Evolutionary conservation across 2,797 vertebrate genomes (phyloP).

Genomic region (Bradypodion pumilum): DNA sequence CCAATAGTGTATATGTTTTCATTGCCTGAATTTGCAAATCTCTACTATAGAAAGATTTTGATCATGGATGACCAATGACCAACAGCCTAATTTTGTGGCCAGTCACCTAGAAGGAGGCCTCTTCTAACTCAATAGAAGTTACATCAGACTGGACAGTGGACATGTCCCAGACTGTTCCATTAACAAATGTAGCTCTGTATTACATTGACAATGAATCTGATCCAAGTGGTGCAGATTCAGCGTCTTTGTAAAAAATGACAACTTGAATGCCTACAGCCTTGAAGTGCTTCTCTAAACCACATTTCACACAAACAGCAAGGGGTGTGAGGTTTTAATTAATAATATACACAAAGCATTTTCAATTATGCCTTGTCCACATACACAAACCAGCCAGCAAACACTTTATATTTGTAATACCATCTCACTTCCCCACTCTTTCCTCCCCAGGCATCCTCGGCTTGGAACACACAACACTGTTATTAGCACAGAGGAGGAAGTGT

Average conservation of each 20-base stretch:
- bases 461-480: constrained; percentile 10
- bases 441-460: constrained; percentile 5
- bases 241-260: not conserved
- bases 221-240: constrained; percentile 2
- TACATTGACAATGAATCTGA: not conserved
- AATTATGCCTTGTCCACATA: not conserved
- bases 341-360: not conserved
- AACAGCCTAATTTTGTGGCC: not conserved
- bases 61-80: not conserved
- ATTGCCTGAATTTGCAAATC: no score
- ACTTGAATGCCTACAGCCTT: not conserved
- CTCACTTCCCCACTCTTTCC: constrained; percentile 16
- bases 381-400: not conserved
- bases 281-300: not conserved
- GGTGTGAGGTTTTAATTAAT: constrained; percentile 10
- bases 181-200: not conserved
- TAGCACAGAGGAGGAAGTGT: constrained; percentile 10
- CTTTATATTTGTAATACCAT: not conserved
- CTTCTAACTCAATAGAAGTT: not conserved
- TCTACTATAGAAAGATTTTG: not conserved
- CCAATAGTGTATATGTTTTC: no score
- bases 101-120: no score
- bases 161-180: not conserved
- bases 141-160: not conserved
- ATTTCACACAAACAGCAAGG: constrained; percentile 1